Percentiles rank a stretch among this genome's conserved stretches.
Conservation (phyloP, 2,888 invertebrate genomes). For the Loripinus fragilis region DNA sequence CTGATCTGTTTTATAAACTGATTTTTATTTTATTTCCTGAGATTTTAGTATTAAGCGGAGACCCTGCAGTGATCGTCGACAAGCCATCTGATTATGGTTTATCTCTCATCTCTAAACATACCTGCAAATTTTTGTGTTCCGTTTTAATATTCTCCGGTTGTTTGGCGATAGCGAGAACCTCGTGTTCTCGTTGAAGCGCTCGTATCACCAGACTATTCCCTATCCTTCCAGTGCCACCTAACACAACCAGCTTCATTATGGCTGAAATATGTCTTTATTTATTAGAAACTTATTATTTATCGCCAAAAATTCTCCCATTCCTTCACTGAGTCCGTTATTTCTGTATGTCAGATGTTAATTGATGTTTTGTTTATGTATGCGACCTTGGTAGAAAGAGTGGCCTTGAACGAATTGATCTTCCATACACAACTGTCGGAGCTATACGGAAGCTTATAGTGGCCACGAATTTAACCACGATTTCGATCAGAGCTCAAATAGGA, state of each 20-base stretch:
- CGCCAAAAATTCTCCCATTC: too few relatives aligned
- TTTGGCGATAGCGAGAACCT: neutral
- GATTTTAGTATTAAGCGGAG: too few relatives aligned
- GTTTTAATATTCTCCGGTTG: neutral
- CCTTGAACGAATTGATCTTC: slow-evolving; percentile 16
- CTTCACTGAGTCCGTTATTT: neutral
- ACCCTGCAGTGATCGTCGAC: too few relatives aligned
- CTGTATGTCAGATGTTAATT: neutral
- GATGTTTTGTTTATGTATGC: neutral
- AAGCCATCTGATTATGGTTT: too few relatives aligned
- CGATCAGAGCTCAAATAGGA: too few relatives aligned
- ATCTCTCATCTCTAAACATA: neutral
- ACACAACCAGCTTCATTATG: neutral
- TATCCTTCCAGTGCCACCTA: neutral
- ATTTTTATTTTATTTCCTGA: too few relatives aligned
- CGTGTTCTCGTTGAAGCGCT: neutral
- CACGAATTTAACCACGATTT: too few relatives aligned
- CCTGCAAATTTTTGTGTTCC: slow-evolving; percentile 16
- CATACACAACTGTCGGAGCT: neutral
- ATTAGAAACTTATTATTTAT: neutral
- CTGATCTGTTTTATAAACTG: too few relatives aligned
- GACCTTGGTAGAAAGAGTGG: neutral
- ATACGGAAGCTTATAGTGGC: too few relatives aligned
- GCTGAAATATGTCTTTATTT: neutral
- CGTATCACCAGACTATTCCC: neutral